phyloP scores from a whole-genome alignment of 2,797 vertebrate genomes.

The Cirrhinus mrigala region DNA sequence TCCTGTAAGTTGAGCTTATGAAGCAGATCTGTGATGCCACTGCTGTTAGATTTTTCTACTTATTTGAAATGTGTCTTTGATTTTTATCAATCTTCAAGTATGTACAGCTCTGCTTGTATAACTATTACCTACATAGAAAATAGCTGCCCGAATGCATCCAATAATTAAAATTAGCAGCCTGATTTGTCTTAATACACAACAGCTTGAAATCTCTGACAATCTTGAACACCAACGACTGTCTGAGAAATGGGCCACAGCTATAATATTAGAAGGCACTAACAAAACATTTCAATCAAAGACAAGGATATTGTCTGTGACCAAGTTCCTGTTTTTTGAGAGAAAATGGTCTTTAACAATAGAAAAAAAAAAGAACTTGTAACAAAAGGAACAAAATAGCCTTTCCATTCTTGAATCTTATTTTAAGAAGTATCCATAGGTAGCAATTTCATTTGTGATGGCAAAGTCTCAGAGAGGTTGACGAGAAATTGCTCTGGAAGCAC shows the following conservation, averaged over 20 bases:
- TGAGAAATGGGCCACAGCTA: constrained; percentile 16
- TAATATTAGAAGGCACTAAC: constrained; percentile 54
- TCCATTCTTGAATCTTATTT: neutral
- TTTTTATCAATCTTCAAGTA: neutral
- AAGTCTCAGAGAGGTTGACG: neutral
- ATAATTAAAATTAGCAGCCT: neutral
- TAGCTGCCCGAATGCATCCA: constrained; percentile 9
- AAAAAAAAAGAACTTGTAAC: neutral
- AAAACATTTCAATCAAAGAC: constrained; percentile 22
- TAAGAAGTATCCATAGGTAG: neutral
- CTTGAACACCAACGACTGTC: constrained; percentile 17
- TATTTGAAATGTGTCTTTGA: neutral
- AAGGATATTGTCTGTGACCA: neutral
- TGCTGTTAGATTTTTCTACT: neutral
- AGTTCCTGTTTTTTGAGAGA: neutral
- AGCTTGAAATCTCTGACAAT: constrained; percentile 9
- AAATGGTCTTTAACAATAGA: neutral
- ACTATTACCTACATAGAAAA: constrained; percentile 20
- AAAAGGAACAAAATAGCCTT: neutral
- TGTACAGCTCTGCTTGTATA: neutral
- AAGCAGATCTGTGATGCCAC: neutral
- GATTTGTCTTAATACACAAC: neutral
- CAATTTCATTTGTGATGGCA: neutral
- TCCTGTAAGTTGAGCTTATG: neutral
- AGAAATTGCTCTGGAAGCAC: constrained; percentile 5